These are phyloP conservation scores for Hirtodrosophila histrioides DNA, from an alignment of 2,888 invertebrate genomes.

Conservation along the genomic window DNA sequence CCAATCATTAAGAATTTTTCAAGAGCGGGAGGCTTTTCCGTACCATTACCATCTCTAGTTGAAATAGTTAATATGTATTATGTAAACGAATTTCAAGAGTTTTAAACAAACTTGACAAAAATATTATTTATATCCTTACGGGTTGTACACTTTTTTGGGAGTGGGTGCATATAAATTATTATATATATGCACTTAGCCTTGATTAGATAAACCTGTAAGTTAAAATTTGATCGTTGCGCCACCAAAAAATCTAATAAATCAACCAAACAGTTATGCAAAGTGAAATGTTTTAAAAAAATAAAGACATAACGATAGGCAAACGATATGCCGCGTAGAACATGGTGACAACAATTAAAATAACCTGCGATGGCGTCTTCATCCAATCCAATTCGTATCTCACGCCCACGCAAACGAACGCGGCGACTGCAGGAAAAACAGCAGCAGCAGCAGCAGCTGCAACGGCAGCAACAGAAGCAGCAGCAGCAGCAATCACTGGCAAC, in stretches of 20 bases:
- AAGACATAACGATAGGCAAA: constrained; percentile 4
- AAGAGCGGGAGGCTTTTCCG: no score
- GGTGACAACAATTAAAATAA: constrained; percentile 85
- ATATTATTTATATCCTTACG: no score
- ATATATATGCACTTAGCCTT: no score
- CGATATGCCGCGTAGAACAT: constrained; percentile 70
- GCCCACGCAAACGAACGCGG: constrained; percentile 55
- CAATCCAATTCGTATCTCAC: constrained; percentile 83
- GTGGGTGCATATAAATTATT: no score
- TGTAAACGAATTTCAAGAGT: no score
- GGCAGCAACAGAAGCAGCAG: constrained; percentile 20
- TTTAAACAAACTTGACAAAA: no score
- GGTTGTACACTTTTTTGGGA: no score
- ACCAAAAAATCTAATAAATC: neutral
- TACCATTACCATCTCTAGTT: no score
- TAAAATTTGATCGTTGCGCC: neutral
- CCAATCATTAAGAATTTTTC: no score
- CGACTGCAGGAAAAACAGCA: constrained; percentile 28
- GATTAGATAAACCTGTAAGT: no score
- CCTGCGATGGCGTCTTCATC: constrained; percentile 84
- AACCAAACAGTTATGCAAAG: constrained; percentile 2
- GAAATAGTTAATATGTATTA: no score
- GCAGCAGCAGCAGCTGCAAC: constrained; percentile 27
- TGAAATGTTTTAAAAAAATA: neutral
- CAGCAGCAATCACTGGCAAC: constrained; percentile 16